Percentiles rank a stretch among this genome's conserved stretches.
These are phyloP conservation scores for Zygaena filipendulae DNA, from an alignment of 2,888 invertebrate genomes.

Conservation along the genomic window DNA sequence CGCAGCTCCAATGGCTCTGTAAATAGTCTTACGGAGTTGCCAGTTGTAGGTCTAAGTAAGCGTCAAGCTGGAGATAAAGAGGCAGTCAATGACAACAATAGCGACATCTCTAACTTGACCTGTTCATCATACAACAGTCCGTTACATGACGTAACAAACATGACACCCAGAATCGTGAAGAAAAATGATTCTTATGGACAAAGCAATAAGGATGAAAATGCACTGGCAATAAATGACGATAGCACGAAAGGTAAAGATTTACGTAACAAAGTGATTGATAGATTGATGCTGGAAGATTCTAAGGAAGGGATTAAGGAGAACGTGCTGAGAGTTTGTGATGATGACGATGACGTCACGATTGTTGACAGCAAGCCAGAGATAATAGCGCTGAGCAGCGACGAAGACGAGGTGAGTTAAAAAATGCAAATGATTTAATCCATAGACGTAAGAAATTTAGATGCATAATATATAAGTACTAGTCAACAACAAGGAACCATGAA, in stretches of 20 bases:
- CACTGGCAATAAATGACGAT: constrained; percentile 9
- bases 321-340: constrained; percentile 14
- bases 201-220: constrained; percentile 1
- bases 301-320: constrained; percentile 20
- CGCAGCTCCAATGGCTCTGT: constrained; percentile 16
- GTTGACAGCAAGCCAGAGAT: constrained; percentile 43
- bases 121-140: constrained; percentile 49
- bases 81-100: constrained; percentile 14
- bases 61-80: constrained; percentile 18
- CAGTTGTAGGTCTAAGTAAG: constrained; percentile 16
- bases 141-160: constrained; percentile 30
- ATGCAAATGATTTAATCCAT: too few relatives aligned
- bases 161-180: too few relatives aligned
- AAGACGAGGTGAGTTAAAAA: constrained; percentile 41
- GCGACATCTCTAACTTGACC: constrained; percentile 27
- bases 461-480: too few relatives aligned
- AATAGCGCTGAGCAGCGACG: constrained; percentile 56
- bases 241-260: constrained; percentile 11
- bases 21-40: constrained; percentile 23
- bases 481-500: too few relatives aligned
- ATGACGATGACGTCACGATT: constrained; percentile 49
- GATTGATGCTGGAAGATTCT: constrained; percentile 16
- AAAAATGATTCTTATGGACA: constrained; percentile 14
- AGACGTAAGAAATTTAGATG: background rate
- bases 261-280: constrained; percentile 22